A percentile compares a stretch with the other conserved stretches of the same genome.
Evolutionary conservation across 2,888 invertebrate genomes (phyloP).

Genomic region (Adineta ricciae): DNA sequence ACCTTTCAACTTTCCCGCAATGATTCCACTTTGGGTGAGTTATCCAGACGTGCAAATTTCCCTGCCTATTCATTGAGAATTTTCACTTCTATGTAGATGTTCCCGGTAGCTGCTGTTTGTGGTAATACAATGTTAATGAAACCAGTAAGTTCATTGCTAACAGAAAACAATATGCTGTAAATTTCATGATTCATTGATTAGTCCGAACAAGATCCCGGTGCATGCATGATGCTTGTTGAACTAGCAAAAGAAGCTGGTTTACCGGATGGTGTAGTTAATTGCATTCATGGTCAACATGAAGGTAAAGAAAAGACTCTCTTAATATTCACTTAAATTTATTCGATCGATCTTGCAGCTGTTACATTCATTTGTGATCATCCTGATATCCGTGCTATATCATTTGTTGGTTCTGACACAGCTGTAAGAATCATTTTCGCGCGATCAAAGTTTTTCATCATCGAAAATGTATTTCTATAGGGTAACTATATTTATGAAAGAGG

Average conservation of each 20-base stretch:
- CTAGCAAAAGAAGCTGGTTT: conserved; percentile 83
- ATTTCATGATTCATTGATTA: background rate
- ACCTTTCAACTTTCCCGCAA: conserved; percentile 98
- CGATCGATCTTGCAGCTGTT: conserved; percentile 57
- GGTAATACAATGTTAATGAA: conserved; percentile 88
- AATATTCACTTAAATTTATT: background rate
- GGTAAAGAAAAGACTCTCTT: conserved; percentile 39
- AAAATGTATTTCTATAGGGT: conserved; percentile 55
- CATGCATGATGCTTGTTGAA: conserved; percentile 85
- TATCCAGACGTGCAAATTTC: too few species aligned
- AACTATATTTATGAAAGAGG: conserved; percentile 87
- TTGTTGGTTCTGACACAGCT: conserved; percentile 91
- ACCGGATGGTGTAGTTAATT: conserved; percentile 88
- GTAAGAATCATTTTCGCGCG: background rate
- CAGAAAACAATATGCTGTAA: background rate
- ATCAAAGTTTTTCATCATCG: background rate
- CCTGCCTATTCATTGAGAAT: too few species aligned
- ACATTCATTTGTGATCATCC: conserved; percentile 94
- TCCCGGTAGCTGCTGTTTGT: conserved; percentile 62
- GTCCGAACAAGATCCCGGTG: conserved; percentile 92
- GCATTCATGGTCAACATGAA: conserved; percentile 84
- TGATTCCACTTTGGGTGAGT: conserved; percentile 86
- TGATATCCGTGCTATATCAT: conserved; percentile 88
- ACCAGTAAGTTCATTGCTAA: conserved; percentile 53
- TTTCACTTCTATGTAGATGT: conserved; percentile 52